These are phyloP conservation scores for Argopecten irradians DNA, from an alignment of 1,140 invertebrate species.

Conservation along the genomic window DNA sequence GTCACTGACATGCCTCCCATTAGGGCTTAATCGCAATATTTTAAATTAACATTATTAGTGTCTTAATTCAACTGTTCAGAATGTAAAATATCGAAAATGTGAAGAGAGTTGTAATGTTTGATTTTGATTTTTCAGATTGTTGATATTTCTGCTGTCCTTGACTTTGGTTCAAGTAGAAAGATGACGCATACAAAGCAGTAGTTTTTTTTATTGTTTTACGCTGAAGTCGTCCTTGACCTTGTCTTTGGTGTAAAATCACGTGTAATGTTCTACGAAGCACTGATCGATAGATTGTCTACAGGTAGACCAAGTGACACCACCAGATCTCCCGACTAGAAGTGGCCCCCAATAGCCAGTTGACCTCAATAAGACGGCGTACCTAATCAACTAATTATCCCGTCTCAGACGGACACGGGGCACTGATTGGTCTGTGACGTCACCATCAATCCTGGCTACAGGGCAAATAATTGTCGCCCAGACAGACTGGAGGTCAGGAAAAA, in stretches of 20 bases:
- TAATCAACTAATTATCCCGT: conserved; percentile 22
- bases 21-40: background rate
- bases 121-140: background rate
- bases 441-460: background rate
- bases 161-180: background rate
- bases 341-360: background rate
- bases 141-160: background rate
- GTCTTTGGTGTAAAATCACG: too few relatives aligned
- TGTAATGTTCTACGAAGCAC: background rate
- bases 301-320: background rate
- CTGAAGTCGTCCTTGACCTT: too few relatives aligned
- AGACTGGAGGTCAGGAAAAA: background rate
- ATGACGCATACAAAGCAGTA: too few relatives aligned
- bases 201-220: too few relatives aligned
- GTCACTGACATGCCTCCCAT: background rate
- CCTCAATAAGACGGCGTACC: background rate
- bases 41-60: too few relatives aligned
- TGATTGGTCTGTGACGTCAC: background rate
- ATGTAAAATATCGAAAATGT: background rate
- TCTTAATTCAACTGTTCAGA: background rate
- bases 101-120: background rate
- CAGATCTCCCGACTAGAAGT: background rate
- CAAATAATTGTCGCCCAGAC: background rate
- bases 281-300: background rate
- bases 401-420: background rate